Percentiles rank a stretch among this genome's conserved stretches.
These are phyloP conservation scores for Helarctos malayanus DNA, from an alignment of 2,797 vertebrate genomes.

Conservation along the genomic window DNA sequence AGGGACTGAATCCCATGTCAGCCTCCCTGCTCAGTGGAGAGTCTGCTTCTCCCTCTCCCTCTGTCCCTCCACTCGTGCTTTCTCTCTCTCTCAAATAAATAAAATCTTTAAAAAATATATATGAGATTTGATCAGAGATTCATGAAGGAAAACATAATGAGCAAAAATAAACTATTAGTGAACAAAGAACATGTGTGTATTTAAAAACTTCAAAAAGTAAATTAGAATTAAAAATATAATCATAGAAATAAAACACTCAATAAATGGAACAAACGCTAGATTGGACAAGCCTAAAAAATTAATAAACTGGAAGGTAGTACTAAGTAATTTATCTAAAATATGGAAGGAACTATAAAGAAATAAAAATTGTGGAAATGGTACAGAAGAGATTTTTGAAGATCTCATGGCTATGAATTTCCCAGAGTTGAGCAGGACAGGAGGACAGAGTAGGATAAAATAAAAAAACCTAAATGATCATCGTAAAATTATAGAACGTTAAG, in stretches of 20 bases:
- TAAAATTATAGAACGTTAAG: neutral
- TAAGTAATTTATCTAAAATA: neutral
- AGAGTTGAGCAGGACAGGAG: neutral
- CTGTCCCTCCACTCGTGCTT: too few species aligned
- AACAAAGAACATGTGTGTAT: neutral
- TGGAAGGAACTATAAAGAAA: neutral
- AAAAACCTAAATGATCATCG: neutral
- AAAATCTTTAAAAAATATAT: neutral
- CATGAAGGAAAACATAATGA: neutral
- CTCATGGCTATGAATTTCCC: neutral
- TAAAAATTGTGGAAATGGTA: neutral
- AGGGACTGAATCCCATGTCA: too few species aligned
- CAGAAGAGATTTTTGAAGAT: slow-evolving; percentile 22
- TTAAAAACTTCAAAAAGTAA: slow-evolving; percentile 9
- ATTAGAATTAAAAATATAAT: slow-evolving; percentile 7
- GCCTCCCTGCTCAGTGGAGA: too few species aligned
- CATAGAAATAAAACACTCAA: neutral
- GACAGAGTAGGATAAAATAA: neutral
- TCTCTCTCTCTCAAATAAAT: too few species aligned
- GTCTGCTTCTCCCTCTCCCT: too few species aligned
- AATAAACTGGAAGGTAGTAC: neutral
- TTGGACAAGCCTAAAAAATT: neutral
- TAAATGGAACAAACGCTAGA: neutral
- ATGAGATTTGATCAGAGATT: neutral
- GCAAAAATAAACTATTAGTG: neutral